Conservation (phyloP, 2,113 vertebrate genomes). For the Barbus barbus region DNA sequence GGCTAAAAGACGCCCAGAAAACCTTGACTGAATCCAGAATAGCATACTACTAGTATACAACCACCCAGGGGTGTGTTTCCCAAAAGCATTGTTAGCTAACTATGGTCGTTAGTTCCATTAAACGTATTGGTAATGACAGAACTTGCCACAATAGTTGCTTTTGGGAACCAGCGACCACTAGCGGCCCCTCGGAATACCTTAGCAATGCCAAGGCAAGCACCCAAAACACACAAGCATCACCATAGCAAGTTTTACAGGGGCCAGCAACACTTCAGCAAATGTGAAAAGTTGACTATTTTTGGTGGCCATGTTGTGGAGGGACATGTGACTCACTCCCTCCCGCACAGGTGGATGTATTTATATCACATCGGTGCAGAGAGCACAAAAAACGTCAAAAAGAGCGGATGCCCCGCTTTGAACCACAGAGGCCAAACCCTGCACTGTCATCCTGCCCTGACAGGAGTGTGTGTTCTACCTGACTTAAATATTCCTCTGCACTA, state of each 20-base stretch:
- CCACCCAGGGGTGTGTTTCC: no score
- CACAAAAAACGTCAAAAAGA: neutral
- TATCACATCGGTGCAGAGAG: conserved; percentile 2
- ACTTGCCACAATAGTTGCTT: no score
- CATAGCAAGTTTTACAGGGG: neutral
- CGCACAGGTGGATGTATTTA: conserved; percentile 24
- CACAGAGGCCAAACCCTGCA: neutral
- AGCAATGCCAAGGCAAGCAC: no score
- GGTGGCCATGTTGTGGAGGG: neutral
- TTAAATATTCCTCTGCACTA: neutral
- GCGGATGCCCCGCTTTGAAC: neutral
- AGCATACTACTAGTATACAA: neutral
- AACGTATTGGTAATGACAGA: no score
- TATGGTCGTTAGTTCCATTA: no score
- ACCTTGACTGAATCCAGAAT: neutral
- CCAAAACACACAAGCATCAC: neutral
- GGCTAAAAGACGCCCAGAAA: neutral
- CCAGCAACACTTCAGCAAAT: neutral
- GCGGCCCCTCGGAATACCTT: no score
- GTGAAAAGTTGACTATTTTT: neutral
- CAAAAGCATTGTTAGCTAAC: no score
- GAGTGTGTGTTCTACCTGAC: neutral
- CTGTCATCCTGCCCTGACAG: neutral
- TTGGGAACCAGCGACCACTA: no score
- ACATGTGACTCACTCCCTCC: conserved; percentile 36